phyloP scores from a whole-genome alignment of 2,113 vertebrate genomes.

The Chaenogobius annularis region DNA sequence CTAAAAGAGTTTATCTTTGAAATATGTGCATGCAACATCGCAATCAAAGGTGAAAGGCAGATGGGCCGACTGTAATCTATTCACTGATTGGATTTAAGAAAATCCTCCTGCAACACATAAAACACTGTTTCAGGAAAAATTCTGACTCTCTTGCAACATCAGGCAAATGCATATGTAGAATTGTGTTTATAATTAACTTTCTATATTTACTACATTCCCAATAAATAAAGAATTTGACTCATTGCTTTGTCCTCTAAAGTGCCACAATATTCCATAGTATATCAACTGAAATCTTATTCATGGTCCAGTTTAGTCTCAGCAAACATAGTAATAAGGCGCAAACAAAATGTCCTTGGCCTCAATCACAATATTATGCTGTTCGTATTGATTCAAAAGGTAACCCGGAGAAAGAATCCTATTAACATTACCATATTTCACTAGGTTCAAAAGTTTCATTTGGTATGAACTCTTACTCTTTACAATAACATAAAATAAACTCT shows the following conservation, averaged over 20 bases:
- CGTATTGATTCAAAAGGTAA: background rate
- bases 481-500: background rate
- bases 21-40: background rate
- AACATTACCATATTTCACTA: too few species aligned
- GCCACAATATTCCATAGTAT: background rate
- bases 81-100: slow-evolving; percentile 54
- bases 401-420: too few species aligned
- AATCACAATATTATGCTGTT: background rate
- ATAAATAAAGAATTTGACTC: background rate
- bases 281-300: background rate
- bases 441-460: too few species aligned
- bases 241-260: background rate
- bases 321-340: background rate
- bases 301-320: background rate
- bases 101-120: slow-evolving; percentile 37
- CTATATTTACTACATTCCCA: background rate
- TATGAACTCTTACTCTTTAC: background rate
- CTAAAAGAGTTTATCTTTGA: background rate
- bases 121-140: slow-evolving; percentile 22
- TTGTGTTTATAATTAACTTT: background rate
- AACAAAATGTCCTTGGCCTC: too few species aligned
- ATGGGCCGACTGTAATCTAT: slow-evolving; percentile 46
- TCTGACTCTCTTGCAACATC: slow-evolving; percentile 17
- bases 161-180: slow-evolving; percentile 21
- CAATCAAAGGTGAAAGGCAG: slow-evolving; percentile 22